phyloP scores from a whole-genome alignment of 1,140 invertebrate genomes.

The Drosophila aff. region DNA sequence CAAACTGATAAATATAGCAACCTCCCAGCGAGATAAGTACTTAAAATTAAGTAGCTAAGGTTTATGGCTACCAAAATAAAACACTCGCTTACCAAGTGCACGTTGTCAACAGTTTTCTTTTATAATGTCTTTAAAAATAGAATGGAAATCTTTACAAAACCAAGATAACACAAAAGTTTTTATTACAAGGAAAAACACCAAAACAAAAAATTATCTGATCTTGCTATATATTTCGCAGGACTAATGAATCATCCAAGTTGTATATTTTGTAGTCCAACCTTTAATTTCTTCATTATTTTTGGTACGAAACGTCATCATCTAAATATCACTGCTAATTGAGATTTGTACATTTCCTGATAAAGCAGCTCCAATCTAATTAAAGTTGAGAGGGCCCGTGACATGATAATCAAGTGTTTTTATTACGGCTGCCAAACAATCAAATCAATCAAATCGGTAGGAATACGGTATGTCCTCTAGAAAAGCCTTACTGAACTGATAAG shows the following conservation, averaged over 20 bases:
- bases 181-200: neutral
- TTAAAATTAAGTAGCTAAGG: neutral
- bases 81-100: neutral
- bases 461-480: neutral
- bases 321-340: slow-evolving; percentile 9
- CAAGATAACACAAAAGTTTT: neutral
- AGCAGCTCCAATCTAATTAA: slow-evolving; percentile 49
- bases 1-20: neutral
- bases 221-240: too few species aligned
- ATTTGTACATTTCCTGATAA: slow-evolving; percentile 42
- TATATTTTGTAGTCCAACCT: neutral
- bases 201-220: neutral
- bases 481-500: neutral
- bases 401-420: slow-evolving; percentile 67
- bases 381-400: slow-evolving; percentile 46
- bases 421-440: slow-evolving; percentile 6
- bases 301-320: neutral
- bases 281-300: neutral
- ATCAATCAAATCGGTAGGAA: slow-evolving; percentile 34
- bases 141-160: neutral
- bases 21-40: neutral
- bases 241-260: slow-evolving; percentile 4
- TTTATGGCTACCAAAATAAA: slow-evolving; percentile 14
- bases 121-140: neutral
- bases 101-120: neutral